Evolutionary conservation across 2,888 invertebrate genomes (phyloP).

Genomic region (Lycaena phlaeas): DNA sequence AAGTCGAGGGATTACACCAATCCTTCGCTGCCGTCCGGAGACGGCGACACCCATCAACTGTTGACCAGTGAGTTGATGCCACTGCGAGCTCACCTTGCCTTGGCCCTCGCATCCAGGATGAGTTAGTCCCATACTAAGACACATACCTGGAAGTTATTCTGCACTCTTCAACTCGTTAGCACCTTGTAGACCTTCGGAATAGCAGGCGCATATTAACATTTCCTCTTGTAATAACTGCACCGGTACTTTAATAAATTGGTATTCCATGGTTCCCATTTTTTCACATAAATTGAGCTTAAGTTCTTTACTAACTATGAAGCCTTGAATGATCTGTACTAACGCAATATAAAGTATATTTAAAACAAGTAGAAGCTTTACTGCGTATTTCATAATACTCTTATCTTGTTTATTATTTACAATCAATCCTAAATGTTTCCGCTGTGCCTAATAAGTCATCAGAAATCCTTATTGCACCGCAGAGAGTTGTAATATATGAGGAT

Average conservation of each 20-base stretch:
- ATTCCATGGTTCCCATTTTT: no score
- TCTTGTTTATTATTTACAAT: conserved; percentile 63
- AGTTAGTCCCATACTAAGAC: conserved; percentile 73
- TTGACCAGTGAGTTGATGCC: conserved; percentile 78
- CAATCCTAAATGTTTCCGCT: conserved; percentile 58
- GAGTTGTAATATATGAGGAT: conserved; percentile 55
- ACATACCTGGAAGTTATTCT: conserved; percentile 50
- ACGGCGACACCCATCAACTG: conserved; percentile 76
- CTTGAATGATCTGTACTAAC: no score
- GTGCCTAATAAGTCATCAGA: conserved; percentile 63
- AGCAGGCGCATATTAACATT: conserved; percentile 1
- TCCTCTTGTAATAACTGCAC: no score
- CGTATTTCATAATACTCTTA: conserved; percentile 43
- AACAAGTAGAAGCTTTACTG: conserved; percentile 17
- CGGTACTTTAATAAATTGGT: no score
- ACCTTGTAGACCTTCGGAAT: conserved; percentile 13
- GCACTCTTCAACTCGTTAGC: conserved; percentile 30
- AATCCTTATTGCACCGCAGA: conserved; percentile 61
- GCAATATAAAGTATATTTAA: not conserved
- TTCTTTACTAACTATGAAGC: no score
- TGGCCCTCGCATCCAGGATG: conserved; percentile 73
- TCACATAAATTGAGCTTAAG: no score
- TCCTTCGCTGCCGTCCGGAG: conserved; percentile 96
- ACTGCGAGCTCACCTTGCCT: conserved; percentile 64
- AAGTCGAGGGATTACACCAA: conserved; percentile 99